Conservation (phyloP, 2,113 vertebrate species). For the Odontesthes bonariensis region DNA sequence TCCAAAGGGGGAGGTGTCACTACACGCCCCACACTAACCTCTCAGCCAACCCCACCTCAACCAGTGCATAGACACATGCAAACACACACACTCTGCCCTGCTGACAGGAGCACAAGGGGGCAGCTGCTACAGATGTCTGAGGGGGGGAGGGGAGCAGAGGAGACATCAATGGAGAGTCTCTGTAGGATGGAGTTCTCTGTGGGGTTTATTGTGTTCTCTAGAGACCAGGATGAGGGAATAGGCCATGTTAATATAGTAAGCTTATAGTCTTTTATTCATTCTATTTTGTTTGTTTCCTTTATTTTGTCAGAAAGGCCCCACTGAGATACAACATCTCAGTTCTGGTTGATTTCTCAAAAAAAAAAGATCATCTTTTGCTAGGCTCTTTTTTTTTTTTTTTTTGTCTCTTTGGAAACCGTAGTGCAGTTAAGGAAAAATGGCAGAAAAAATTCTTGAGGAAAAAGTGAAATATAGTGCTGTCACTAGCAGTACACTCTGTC, state of each 20-base stretch:
- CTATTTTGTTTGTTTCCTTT: no score
- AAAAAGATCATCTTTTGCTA: no score
- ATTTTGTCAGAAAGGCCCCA: no score
- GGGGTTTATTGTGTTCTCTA: conserved; percentile 76
- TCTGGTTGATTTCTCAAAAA: no score
- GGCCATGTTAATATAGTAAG: conserved; percentile 74
- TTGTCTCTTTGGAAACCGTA: no score
- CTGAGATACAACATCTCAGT: no score
- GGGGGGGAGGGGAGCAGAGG: conserved; percentile 79
- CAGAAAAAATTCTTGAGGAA: no score
- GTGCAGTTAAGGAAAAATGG: no score
- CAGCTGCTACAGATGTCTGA: conserved; percentile 87
- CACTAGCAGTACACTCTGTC: no score
- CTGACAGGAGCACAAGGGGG: conserved; percentile 86
- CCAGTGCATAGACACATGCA: conserved; percentile 59
- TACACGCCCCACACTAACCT: conserved; percentile 79
- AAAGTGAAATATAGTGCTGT: no score
- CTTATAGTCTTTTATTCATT: conserved; percentile 43
- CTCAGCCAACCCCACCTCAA: conserved; percentile 68
- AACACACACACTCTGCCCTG: conserved; percentile 70
- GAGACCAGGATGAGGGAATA: conserved; percentile 73
- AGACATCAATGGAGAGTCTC: conserved; percentile 83
- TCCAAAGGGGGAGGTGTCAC: conserved; percentile 82
- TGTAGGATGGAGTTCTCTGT: conserved; percentile 75
- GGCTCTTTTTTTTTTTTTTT: no score